Percentiles rank a stretch among this genome's conserved stretches.
Conservation (phyloP, 1,140 invertebrate species). For the Trichogramma pretiosum region DNA sequence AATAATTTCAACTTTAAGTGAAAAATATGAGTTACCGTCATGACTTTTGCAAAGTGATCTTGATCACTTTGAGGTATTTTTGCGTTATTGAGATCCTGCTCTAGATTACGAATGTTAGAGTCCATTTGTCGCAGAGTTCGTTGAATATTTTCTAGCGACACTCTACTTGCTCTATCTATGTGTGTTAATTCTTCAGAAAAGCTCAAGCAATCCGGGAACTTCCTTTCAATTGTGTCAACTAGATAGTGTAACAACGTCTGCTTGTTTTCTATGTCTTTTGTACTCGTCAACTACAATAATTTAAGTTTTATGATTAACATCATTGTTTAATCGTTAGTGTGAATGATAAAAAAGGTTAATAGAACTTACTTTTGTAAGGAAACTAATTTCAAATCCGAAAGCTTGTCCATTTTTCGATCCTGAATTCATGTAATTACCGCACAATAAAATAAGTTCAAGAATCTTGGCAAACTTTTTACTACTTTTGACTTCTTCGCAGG, state of each 20-base stretch:
- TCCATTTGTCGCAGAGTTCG: conserved; percentile 83
- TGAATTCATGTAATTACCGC: conserved; percentile 94
- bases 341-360: conserved; percentile 3
- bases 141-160: conserved; percentile 78
- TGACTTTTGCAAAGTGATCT: conserved; percentile 75
- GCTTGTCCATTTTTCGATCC: conserved; percentile 89
- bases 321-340: conserved; percentile 7
- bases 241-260: conserved; percentile 89
- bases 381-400: conserved; percentile 94
- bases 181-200: conserved; percentile 85
- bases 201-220: conserved; percentile 74
- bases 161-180: conserved; percentile 70
- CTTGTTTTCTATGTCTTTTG: conserved; percentile 90
- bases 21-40: conserved; percentile 69
- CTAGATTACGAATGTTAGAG: conserved; percentile 71
- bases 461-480: conserved; percentile 87
- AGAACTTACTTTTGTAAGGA: conserved; percentile 74
- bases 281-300: conserved; percentile 68
- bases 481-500: conserved; percentile 86
- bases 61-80: conserved; percentile 66
- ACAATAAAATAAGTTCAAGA: conserved; percentile 77
- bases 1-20: not conserved
- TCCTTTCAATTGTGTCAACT: conserved; percentile 77
- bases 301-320: too few species aligned
- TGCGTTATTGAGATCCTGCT: conserved; percentile 78